These are phyloP conservation scores for Cheilosia variabilis DNA, from an alignment of 2,888 invertebrate species.

Conservation along the genomic window DNA sequence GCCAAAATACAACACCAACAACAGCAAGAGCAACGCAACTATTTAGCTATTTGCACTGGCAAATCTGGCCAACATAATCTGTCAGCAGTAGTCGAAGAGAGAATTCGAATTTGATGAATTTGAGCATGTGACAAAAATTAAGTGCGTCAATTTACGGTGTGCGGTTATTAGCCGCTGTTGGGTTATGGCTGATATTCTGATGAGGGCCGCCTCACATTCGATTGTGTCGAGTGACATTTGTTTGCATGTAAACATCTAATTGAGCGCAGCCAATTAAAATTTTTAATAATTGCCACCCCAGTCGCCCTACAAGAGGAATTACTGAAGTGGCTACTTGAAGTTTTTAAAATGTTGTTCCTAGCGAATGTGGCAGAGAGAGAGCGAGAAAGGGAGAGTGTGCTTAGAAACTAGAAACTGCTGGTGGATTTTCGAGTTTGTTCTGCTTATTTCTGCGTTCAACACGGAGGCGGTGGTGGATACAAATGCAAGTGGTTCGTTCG, in stretches of 20 bases:
- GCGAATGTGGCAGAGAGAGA: background rate
- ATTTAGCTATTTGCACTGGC: constrained; percentile 4
- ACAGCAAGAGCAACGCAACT: constrained; percentile 2
- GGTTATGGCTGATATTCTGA: constrained; percentile 17
- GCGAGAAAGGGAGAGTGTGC: background rate
- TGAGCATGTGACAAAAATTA: constrained; percentile 58
- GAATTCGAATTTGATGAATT: constrained; percentile 27
- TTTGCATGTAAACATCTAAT: constrained; percentile 68
- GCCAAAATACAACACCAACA: too few species aligned
- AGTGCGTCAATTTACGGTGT: constrained; percentile 43
- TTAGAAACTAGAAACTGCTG: constrained; percentile 13
- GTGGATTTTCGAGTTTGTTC: constrained; percentile 46
- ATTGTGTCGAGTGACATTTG: constrained; percentile 51
- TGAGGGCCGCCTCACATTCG: constrained; percentile 14
- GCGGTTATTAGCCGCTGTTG: background rate
- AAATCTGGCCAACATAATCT: constrained; percentile 41
- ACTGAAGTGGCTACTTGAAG: constrained; percentile 47
- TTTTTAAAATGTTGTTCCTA: constrained; percentile 38
- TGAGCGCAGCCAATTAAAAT: constrained; percentile 72
- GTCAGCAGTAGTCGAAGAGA: constrained; percentile 39
- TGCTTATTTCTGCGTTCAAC: constrained; percentile 27
- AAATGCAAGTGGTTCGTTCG: constrained; percentile 33
- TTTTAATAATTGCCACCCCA: constrained; percentile 45
- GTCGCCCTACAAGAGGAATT: background rate
- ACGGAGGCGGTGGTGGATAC: constrained; percentile 5